A percentile compares a stretch with the other conserved stretches of the same genome.
These are phyloP conservation scores for Calephelis perditalis DNA, from an alignment of 2,888 invertebrate species.

Conservation along the genomic window DNA sequence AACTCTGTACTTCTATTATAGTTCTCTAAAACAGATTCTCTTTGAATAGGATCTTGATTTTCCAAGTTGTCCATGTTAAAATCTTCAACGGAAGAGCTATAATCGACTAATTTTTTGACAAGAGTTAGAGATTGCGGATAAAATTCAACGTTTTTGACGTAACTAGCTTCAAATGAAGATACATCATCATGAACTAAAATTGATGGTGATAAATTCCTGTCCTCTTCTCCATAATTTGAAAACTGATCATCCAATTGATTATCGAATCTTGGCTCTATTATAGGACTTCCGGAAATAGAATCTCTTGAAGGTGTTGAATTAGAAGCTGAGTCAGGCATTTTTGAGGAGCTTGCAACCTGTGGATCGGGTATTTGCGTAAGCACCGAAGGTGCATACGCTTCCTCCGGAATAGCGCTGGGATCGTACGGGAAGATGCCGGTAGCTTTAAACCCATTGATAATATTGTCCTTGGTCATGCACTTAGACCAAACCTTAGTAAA, in stretches of 20 bases:
- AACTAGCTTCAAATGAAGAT: neutral
- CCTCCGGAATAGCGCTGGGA: conserved; percentile 8
- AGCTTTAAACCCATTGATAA: no score
- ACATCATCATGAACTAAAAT: conserved; percentile 11
- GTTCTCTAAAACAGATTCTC: neutral
- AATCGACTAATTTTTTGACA: conserved; percentile 15
- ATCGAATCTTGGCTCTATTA: neutral
- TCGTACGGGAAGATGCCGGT: conserved; percentile 9
- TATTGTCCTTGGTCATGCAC: no score
- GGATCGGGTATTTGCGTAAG: conserved; percentile 12
- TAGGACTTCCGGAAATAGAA: conserved; percentile 3
- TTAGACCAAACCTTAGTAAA: no score
- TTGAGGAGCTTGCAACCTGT: conserved; percentile 14
- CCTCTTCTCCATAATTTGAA: conserved; percentile 15
- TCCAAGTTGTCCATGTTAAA: conserved; percentile 12
- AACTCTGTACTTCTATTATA: conserved; percentile 13
- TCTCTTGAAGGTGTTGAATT: conserved; percentile 10
- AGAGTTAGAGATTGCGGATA: conserved; percentile 14
- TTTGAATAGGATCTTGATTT: conserved; percentile 13
- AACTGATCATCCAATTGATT: conserved; percentile 12
- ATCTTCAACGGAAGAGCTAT: conserved; percentile 14
- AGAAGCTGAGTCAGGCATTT: conserved; percentile 14
- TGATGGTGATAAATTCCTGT: conserved; percentile 14
- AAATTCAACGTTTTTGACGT: conserved; percentile 6
- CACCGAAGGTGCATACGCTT: conserved; percentile 7